phyloP scores from a whole-genome alignment of 2,113 vertebrate species.

The Enhydra lutris region DNA sequence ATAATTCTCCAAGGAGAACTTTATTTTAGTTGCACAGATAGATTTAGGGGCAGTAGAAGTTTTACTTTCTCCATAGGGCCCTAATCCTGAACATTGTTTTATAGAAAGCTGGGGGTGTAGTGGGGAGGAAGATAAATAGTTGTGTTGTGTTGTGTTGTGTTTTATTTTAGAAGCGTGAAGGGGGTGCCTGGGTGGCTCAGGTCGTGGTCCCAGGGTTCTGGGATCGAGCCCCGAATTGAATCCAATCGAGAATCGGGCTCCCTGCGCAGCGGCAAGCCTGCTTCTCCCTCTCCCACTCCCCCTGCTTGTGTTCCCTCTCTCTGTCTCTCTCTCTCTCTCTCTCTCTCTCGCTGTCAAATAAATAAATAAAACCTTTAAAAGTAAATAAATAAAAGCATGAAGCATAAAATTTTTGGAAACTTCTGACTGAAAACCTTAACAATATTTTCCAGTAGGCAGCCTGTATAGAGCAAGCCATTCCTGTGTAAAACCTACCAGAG shows the following conservation, averaged over 20 bases:
- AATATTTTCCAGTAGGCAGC: not conserved
- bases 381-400: not conserved
- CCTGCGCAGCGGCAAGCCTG: too few species aligned
- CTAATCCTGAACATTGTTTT: not conserved
- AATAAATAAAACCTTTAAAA: too few species aligned
- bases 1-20: conserved; percentile 40
- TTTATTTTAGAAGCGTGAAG: not conserved
- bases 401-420: conserved; percentile 12
- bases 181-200: too few species aligned
- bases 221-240: too few species aligned
- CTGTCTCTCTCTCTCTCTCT: too few species aligned
- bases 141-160: not conserved
- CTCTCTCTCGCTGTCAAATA: too few species aligned
- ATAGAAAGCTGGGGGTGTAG: not conserved
- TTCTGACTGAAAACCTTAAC: not conserved
- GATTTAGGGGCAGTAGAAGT: not conserved
- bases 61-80: not conserved
- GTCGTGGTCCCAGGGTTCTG: too few species aligned
- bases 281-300: too few species aligned
- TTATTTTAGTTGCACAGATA: conserved; percentile 36
- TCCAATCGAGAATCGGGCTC: too few species aligned
- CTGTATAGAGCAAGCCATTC: not conserved
- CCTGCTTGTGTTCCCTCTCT: too few species aligned
- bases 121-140: not conserved
- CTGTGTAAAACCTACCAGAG: not conserved